Conservation (phyloP, 2,113 vertebrate species). For the Chloropsis hardwickii region DNA sequence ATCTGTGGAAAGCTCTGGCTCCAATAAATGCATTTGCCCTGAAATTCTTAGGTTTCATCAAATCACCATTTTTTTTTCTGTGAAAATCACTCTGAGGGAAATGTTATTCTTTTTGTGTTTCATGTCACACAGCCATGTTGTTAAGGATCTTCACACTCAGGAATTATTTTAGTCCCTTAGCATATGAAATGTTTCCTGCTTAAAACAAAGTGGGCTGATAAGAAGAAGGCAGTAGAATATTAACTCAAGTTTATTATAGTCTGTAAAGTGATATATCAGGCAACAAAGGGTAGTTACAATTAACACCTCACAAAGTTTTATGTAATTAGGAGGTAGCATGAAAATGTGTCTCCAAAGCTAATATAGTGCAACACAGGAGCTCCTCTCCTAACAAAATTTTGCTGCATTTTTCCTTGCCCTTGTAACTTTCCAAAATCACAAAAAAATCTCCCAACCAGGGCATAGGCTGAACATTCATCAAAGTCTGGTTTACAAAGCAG, state of each 20-base stretch:
- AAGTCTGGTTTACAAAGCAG: not conserved
- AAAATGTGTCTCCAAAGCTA: not conserved
- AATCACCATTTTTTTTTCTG: not conserved
- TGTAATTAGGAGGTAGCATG: not conserved
- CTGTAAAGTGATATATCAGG: not conserved
- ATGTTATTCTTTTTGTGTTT: conserved; percentile 19
- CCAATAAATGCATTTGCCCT: not conserved
- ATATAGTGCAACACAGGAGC: not conserved
- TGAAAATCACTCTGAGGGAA: conserved; percentile 5
- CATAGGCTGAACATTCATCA: not conserved
- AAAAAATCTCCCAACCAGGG: not conserved
- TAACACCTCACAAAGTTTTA: not conserved
- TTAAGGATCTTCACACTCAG: conserved; percentile 41
- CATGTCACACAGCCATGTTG: not conserved
- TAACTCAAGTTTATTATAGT: not conserved
- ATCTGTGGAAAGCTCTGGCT: not conserved
- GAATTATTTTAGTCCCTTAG: conserved; percentile 44
- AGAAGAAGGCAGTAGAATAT: conserved; percentile 1
- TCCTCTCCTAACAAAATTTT: not conserved
- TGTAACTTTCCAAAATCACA: not conserved
- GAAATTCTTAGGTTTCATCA: not conserved
- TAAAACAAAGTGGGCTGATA: conserved; percentile 38
- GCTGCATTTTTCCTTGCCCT: not conserved
- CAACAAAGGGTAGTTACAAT: not conserved
- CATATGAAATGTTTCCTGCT: conserved; percentile 57